Conservation (phyloP, 2,113 vertebrate species). For the Mesoclemmys tuberculata region DNA sequence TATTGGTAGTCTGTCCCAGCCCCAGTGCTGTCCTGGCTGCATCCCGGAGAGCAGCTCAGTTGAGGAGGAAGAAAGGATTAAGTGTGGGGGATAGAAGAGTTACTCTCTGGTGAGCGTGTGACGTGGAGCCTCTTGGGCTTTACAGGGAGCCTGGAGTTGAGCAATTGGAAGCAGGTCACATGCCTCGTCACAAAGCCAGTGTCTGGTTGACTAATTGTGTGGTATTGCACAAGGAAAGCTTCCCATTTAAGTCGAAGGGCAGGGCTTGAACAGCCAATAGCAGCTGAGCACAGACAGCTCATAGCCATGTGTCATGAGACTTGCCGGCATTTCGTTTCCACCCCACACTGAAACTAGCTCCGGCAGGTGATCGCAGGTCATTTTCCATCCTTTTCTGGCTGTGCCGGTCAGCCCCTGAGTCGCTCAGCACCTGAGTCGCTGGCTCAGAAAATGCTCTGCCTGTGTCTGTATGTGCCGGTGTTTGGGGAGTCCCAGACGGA, state of each 20-base stretch:
- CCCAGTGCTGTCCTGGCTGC: not conserved
- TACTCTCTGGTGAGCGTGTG: not conserved
- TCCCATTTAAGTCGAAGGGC: slow-evolving; percentile 75
- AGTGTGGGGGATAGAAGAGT: not conserved
- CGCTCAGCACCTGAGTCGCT: not conserved
- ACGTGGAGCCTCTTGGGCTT: slow-evolving; percentile 34
- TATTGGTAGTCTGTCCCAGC: not conserved
- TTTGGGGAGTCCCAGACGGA: slow-evolving; percentile 84
- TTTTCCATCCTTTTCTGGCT: not conserved
- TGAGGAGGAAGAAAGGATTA: not conserved
- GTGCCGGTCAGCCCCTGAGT: slow-evolving; percentile 2
- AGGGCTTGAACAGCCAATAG: slow-evolving; percentile 73
- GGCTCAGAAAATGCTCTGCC: slow-evolving; percentile 85
- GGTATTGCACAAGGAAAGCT: not conserved
- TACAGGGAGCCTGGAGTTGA: slow-evolving; percentile 8
- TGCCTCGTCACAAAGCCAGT: not conserved
- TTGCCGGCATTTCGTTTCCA: slow-evolving; percentile 76
- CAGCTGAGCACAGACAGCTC: not conserved
- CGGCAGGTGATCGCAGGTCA: not conserved
- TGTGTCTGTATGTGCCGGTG: slow-evolving; percentile 90
- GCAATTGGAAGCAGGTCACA: slow-evolving; percentile 46
- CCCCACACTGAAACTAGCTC: slow-evolving; percentile 1
- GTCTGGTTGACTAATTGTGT: slow-evolving; percentile 20
- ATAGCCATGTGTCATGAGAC: slow-evolving; percentile 56
- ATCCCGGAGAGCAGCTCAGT: rapidly evolving